Base-by-base conservation (phyloP, 1,140 invertebrate genomes). In the Bombus cullumanus region DNA sequence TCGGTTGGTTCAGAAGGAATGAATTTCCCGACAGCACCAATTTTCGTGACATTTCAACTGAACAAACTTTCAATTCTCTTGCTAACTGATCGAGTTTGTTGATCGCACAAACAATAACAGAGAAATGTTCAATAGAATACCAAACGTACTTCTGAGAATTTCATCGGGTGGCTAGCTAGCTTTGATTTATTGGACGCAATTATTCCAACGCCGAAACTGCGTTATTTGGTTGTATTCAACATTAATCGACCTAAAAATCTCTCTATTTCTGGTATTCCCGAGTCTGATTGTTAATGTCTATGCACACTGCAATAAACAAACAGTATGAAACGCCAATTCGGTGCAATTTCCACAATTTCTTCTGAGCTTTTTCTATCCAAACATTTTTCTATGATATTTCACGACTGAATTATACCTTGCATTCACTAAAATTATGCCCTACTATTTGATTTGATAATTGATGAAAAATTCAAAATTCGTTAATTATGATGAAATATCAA, bases 141-240 rank as follows among this genome's bases (percentile, higher is more conserved):
- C 31, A n/a, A 25, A 43, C 37, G 37, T 12, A 41, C 9, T 31
- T 31, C 12, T n/a, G 13, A n/a, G 69, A 59, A 72, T 59, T 43
- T 75, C 28, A 66, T 18, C 69, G n/a, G 10, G 62, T 15, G 39
- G 31, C 43, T 37, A 39, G 31, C 0, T 28, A 34, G 31, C 57
- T 66, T 66, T 82, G 81, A 82, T 82, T 82, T 82, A 82, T 82
- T 47, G 25, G 31, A 10, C 25, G 41, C 81, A 74, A 64, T 82
- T 75, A 75, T 75, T 75, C 34, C 57, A 37, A n/a, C 59, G 31
- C 13, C 37, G 57, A 5, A 64, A 37, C 57, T 47, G 53, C 41
- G 71, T 82, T 53, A 39, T 37, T 57, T 41, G 53, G 69, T 64
- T 39, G 53, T 73, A 74, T 64, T 69, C 39, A 53, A 12, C n/a